Base-by-base conservation (phyloP, 2,113 vertebrate species). In the Lasiurus cinereus region DNA sequence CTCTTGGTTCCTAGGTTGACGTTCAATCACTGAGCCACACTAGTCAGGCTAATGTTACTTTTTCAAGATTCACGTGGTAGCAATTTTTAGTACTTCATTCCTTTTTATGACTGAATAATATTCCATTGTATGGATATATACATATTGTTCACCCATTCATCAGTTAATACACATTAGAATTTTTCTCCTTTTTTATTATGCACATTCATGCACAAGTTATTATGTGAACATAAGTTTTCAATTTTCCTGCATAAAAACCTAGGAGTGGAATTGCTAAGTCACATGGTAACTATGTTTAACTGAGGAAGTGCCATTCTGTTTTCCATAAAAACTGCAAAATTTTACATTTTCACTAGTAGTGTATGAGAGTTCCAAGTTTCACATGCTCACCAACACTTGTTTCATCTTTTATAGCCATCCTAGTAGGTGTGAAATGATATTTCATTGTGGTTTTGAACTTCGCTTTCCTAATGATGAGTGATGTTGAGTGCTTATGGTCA, bases 381-480 rank as follows among this genome's bases (percentile, higher is more conserved):
- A 52, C 8, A 2, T 46, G 39, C 18, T 83, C 59, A 39, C 43
- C 64, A 72, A 18, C 33, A 73, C 22, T 84, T 6, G n/a, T 84
- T 84, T 72, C 46, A 39, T 43, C 59, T 43, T 77, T 86, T 86
- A 24, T 3, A 83, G 39, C 14, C 83, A 52, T 64, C 43, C 43
- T 39, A 29, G 33, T 54, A 69, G 27, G 29, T 82, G 11, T 67
- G 27, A 67, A 83, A 33, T 59, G 19, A 33, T 48, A n/a, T 48
- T n/a, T 92, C 56, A 18, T 7, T 73, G 33, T 62, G 31, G 29
- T 31, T 93, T 48, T 93, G 59, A 91, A 31, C 64, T 74, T 27
- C 39, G n/a, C 93, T 79, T 85, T 85, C 66, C 56, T 86, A n/a
- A 86, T 90, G 73, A 72, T 54, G 80, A 72, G 19, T n/a, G 46